Evolutionary conservation across 2,113 vertebrate genomes (phyloP).

Genomic region (Carassius gibelio): DNA sequence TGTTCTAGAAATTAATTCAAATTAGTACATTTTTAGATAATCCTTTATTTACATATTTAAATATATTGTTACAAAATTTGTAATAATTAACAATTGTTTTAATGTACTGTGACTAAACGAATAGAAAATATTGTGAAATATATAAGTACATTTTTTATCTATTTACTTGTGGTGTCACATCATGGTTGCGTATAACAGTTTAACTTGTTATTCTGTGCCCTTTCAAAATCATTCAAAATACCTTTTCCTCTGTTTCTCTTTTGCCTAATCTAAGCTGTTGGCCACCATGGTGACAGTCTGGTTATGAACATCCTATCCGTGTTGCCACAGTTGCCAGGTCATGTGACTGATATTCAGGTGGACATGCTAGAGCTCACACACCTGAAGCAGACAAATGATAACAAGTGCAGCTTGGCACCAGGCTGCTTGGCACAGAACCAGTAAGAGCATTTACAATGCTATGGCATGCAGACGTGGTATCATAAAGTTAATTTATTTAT

Average conservation of each 20-base stretch:
- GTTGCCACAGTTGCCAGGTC: conserved; percentile 86
- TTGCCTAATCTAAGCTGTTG: conserved; percentile 72
- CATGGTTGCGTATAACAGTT: neutral
- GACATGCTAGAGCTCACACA: conserved; percentile 89
- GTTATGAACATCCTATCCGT: conserved; percentile 89
- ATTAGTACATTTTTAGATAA: neutral
- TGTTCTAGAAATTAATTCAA: too few species aligned
- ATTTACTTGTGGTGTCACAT: neutral
- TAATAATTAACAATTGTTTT: neutral
- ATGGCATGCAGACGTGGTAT: neutral
- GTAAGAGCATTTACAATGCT: conserved; percentile 60
- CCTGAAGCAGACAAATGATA: conserved; percentile 74
- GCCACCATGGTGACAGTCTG: conserved; percentile 93
- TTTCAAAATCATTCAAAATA: neutral
- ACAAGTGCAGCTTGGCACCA: conserved; percentile 79
- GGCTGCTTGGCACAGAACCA: conserved; percentile 89
- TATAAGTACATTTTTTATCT: too few species aligned
- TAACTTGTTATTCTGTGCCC: neutral
- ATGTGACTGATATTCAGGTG: conserved; percentile 87
- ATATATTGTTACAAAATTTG: neutral
- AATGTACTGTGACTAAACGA: neutral
- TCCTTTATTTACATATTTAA: neutral
- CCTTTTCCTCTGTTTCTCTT: neutral
- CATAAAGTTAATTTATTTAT: neutral
- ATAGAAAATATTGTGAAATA: neutral